These are phyloP conservation scores for Rhea americana DNA, from an alignment of 2,113 vertebrate species.

Conservation along the genomic window DNA sequence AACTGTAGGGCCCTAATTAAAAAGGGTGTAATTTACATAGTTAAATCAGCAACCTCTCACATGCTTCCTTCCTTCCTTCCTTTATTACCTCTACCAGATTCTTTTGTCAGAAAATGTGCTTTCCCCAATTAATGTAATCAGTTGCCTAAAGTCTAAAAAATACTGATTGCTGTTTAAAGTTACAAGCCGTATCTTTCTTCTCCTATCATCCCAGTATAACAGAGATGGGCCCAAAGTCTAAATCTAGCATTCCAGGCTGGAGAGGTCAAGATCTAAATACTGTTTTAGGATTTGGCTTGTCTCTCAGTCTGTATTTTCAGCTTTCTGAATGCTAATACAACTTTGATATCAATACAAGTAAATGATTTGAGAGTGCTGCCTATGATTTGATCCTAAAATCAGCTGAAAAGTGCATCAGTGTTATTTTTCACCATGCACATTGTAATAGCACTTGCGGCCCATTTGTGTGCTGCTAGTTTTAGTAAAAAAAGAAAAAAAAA, in stretches of 20 bases:
- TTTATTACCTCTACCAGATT: neutral
- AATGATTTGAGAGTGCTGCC: neutral
- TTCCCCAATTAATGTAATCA: neutral
- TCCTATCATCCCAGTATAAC: neutral
- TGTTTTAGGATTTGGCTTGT: neutral
- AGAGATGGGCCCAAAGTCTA: neutral
- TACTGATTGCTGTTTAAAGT: neutral
- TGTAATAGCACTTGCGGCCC: neutral
- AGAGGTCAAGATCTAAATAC: neutral
- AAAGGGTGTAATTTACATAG: neutral
- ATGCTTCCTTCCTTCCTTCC: neutral
- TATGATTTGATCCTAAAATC: neutral
- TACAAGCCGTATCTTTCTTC: neutral
- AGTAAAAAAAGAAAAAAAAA: neutral
- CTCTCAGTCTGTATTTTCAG: neutral
- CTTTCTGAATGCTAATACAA: neutral
- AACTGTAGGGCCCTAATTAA: slow-evolving; percentile 28
- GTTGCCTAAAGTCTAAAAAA: neutral
- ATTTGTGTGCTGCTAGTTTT: neutral
- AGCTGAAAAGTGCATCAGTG: slow-evolving; percentile 2
- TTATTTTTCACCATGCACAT: neutral
- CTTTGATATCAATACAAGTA: neutral
- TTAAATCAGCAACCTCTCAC: neutral
- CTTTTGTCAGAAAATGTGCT: neutral
- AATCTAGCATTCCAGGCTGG: neutral